phyloP scores from a whole-genome alignment of 2,888 invertebrate species.

The Drosophila tripunctata region DNA sequence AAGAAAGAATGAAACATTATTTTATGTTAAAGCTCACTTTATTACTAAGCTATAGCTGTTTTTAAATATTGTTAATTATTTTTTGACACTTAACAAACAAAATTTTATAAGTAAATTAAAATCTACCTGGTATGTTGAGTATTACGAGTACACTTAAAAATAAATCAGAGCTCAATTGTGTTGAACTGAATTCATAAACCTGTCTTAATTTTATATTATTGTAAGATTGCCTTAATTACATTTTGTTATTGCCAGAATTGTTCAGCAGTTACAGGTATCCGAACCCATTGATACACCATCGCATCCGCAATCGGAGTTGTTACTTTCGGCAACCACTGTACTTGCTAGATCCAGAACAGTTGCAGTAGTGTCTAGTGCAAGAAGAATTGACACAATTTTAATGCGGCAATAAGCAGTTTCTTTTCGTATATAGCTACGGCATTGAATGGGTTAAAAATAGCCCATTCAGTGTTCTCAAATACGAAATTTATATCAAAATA shows the following conservation, averaged over 20 bases:
- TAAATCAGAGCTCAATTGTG: too few relatives aligned
- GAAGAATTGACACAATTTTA: neutral
- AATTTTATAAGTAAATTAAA: too few relatives aligned
- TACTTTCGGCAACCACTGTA: neutral
- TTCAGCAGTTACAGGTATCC: neutral
- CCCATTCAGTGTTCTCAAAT: too few relatives aligned
- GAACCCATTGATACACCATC: conserved; percentile 3
- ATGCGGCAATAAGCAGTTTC: neutral
- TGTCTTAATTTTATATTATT: neutral
- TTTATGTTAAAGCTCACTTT: too few relatives aligned
- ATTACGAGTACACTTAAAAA: too few relatives aligned
- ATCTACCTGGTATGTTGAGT: too few relatives aligned
- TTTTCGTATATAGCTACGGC: neutral
- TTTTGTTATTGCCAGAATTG: neutral
- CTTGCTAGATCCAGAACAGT: neutral
- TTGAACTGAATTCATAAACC: too few relatives aligned
- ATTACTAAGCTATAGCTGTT: too few relatives aligned
- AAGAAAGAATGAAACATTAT: too few relatives aligned
- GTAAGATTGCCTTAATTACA: neutral
- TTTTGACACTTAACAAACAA: too few relatives aligned
- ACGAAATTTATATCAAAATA: too few relatives aligned
- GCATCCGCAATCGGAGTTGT: neutral
- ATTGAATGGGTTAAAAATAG: neutral
- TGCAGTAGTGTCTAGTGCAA: neutral
- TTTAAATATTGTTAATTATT: too few relatives aligned